Conservation (phyloP, 2,797 vertebrate genomes). For the Thaleichthys pacificus region DNA sequence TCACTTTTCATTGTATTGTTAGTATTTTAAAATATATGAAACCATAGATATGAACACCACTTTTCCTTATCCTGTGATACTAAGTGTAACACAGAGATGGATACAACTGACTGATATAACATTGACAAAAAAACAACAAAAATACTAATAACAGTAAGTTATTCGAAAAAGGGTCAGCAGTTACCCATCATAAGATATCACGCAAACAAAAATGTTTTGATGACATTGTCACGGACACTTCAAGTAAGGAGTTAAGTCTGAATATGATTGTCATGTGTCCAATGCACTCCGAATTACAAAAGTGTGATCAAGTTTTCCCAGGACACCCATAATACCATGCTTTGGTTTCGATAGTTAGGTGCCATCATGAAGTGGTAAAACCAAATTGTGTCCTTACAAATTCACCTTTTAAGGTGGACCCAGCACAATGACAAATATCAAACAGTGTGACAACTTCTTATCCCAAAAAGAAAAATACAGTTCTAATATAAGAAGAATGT, state of each 20-base stretch:
- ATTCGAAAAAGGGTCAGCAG: background rate
- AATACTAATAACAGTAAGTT: background rate
- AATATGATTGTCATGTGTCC: constrained; percentile 55
- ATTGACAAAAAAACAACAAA: background rate
- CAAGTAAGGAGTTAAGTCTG: constrained; percentile 17
- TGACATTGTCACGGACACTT: constrained; percentile 1
- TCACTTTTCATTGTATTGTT: background rate
- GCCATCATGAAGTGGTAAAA: constrained; percentile 19
- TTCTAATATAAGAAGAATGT: background rate
- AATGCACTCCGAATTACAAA: constrained; percentile 20
- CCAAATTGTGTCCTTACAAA: constrained; percentile 2
- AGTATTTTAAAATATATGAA: background rate
- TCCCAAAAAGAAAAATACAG: constrained; percentile 1
- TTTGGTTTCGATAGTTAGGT: constrained; percentile 58
- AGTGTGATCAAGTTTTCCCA: constrained; percentile 54
- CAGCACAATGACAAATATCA: background rate
- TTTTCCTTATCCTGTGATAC: background rate
- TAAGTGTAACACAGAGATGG: background rate
- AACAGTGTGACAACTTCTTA: background rate
- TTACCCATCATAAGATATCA: background rate
- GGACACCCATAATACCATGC: constrained; percentile 50
- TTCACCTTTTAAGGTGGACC: background rate
- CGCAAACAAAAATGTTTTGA: background rate
- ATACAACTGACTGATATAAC: too few relatives aligned
- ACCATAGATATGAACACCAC: background rate